A percentile compares a stretch with the other conserved stretches of the same genome.
These are phyloP conservation scores for Salminus brasiliensis DNA, from an alignment of 2,113 vertebrate species.

Conservation along the genomic window DNA sequence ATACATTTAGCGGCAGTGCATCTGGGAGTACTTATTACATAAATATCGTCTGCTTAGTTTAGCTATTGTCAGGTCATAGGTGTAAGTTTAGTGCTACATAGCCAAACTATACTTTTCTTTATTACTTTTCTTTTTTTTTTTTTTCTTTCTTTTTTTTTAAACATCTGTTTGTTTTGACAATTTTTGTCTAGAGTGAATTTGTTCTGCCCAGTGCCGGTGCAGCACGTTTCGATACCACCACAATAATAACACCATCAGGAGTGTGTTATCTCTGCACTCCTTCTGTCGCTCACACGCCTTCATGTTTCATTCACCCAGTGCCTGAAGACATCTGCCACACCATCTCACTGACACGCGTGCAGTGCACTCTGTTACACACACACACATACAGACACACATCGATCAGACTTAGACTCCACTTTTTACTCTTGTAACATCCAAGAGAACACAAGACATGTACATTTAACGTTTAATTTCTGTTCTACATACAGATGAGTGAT, in stretches of 20 bases:
- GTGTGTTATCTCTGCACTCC: constrained; percentile 48
- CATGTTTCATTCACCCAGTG: constrained; percentile 40
- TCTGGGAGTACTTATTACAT: not conserved
- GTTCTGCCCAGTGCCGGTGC: not conserved
- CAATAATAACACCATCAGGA: constrained; percentile 43
- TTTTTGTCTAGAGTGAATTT: not conserved
- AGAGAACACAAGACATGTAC: not conserved
- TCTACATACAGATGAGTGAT: not conserved
- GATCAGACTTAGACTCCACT: not conserved
- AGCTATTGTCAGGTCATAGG: not conserved
- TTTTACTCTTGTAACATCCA: not conserved
- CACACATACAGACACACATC: not conserved
- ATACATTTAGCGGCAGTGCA: not conserved
- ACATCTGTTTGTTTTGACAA: no score
- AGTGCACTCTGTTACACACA: not conserved
- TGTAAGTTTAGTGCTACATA: not conserved
- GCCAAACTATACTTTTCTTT: not conserved
- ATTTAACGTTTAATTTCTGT: not conserved
- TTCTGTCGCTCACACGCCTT: constrained; percentile 37
- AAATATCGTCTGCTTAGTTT: not conserved
- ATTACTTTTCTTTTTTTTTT: not conserved
- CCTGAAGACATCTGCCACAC: constrained; percentile 33
- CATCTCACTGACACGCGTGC: constrained; percentile 24
- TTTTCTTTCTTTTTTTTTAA: no score
- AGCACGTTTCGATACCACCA: constrained; percentile 5